phyloP scores from a whole-genome alignment of 1,140 invertebrate species.

The Bombus vancouverensis region DNA sequence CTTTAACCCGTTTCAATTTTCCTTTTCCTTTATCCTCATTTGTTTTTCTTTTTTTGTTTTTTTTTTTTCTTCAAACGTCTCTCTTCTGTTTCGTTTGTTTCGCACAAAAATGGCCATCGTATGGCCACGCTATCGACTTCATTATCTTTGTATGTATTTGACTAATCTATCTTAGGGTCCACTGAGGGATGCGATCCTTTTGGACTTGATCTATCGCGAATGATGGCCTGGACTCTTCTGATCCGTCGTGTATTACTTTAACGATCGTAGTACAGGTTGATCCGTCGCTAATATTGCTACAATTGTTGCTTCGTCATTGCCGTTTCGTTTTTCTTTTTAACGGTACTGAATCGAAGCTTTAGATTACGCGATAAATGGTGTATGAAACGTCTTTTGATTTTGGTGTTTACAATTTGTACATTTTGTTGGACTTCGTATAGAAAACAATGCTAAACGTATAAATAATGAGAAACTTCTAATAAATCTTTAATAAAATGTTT shows the following conservation, averaged over 20 bases:
- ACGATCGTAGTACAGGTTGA: neutral
- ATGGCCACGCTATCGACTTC: slow-evolving; percentile 5
- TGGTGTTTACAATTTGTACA: neutral
- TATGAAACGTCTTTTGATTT: neutral
- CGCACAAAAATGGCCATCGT: slow-evolving; percentile 32
- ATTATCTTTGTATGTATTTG: neutral
- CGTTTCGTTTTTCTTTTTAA: neutral
- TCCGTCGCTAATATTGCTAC: slow-evolving; percentile 12
- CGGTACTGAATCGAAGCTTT: neutral
- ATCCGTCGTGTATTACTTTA: neutral
- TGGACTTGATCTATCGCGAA: neutral
- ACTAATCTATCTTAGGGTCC: slow-evolving; percentile 38
- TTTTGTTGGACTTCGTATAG: neutral
- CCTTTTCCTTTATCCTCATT: neutral
- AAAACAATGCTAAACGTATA: neutral
- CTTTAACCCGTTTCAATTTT: neutral
- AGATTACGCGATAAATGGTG: neutral
- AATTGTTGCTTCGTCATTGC: neutral
- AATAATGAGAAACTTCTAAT: neutral
- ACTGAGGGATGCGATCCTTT: slow-evolving; percentile 15
- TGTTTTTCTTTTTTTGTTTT: neutral
- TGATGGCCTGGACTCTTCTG: slow-evolving; percentile 26
- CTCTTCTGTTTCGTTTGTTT: neutral
- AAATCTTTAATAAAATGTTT: neutral
- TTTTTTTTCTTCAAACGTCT: neutral